A percentile compares a stretch with the other conserved stretches of the same genome.
These are phyloP conservation scores for Xyliphius kryptos DNA, from an alignment of 2,113 vertebrate genomes.

Conservation along the genomic window DNA sequence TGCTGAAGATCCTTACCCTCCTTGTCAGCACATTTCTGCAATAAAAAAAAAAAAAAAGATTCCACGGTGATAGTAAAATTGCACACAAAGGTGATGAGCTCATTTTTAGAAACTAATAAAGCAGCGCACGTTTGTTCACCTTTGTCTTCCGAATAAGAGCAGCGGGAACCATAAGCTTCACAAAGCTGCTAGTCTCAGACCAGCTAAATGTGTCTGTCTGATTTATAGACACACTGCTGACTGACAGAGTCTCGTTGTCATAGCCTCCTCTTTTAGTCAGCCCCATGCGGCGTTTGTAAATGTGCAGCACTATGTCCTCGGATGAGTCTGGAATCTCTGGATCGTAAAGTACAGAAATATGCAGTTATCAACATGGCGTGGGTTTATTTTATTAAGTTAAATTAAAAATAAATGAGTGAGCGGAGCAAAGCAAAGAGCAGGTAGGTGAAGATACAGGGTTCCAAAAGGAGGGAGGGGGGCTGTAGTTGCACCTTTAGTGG, in stretches of 20 bases:
- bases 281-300: conserved; percentile 58
- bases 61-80: conserved; percentile 4
- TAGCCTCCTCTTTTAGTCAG: conserved; percentile 55
- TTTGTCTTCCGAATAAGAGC: conserved; percentile 46
- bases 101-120: background rate
- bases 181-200: conserved; percentile 48
- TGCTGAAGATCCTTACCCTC: conserved; percentile 37
- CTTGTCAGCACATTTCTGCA: conserved; percentile 46
- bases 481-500: no score
- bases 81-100: background rate
- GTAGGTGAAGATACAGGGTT: no score
- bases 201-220: conserved; percentile 48
- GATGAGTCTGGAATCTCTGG: conserved; percentile 43
- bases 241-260: conserved; percentile 42
- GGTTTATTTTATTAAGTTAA: no score
- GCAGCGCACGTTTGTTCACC: conserved; percentile 41
- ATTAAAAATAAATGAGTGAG: no score
- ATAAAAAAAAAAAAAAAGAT: conserved; percentile 37
- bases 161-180: conserved; percentile 49
- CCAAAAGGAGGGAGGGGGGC: no score
- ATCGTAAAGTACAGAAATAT: no score
- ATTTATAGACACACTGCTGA: conserved; percentile 45
- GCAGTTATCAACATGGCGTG: no score
- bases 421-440: no score
- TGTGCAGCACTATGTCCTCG: conserved; percentile 50